A percentile compares a stretch with the other conserved stretches of the same genome.
phyloP scores from a whole-genome alignment of 2,113 vertebrate genomes.

The Donacobius atricapilla region DNA sequence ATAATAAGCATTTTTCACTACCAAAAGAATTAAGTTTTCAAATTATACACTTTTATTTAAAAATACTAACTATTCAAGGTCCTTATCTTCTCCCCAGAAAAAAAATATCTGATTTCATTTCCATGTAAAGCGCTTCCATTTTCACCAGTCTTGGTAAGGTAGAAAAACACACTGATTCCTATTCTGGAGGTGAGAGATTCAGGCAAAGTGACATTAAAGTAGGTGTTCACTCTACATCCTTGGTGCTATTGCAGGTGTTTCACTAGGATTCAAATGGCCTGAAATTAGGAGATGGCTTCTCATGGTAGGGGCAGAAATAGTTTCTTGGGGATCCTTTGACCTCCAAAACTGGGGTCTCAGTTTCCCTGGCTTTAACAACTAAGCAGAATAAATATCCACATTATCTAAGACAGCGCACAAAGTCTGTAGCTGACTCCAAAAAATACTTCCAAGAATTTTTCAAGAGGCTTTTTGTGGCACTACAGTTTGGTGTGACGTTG shows the following conservation, averaged over 20 bases:
- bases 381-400: not conserved
- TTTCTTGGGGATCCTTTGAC: not conserved
- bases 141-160: not conserved
- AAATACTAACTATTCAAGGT: not conserved
- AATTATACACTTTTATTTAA: conserved; percentile 36
- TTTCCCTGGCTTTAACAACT: not conserved
- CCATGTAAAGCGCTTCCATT: not conserved
- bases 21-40: conserved; percentile 55
- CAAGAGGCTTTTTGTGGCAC: not conserved
- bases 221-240: not conserved
- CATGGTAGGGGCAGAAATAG: not conserved
- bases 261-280: not conserved
- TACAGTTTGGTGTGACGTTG: rapidly evolving
- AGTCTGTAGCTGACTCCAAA: not conserved
- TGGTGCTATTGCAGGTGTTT: not conserved
- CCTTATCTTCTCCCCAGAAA: not conserved
- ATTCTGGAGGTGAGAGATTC: not conserved
- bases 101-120: not conserved
- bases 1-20: conserved; percentile 53
- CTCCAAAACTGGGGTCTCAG: not conserved
- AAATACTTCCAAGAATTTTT: rapidly evolving
- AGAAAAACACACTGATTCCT: not conserved
- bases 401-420: not conserved
- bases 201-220: not conserved
- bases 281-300: not conserved